phyloP scores from a whole-genome alignment of 2,888 invertebrate species.

The Mechanitis messenoides region DNA sequence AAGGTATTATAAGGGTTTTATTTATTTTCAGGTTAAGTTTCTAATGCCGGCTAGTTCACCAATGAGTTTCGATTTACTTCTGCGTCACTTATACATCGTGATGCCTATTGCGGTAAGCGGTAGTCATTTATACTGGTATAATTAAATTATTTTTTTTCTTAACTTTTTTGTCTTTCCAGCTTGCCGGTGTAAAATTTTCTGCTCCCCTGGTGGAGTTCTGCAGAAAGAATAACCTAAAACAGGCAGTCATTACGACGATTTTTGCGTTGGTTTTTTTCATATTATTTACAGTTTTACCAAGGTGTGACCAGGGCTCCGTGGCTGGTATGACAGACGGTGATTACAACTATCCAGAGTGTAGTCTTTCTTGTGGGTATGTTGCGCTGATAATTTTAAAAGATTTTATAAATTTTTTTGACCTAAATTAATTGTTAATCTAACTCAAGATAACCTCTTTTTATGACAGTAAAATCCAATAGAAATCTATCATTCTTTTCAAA shows the following conservation, averaged over 20 bases:
- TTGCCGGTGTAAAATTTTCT: conserved; percentile 29
- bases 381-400: background rate
- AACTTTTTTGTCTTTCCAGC: conserved; percentile 22
- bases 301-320: conserved; percentile 29
- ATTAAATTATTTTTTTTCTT: background rate
- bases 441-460: background rate
- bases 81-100: background rate
- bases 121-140: background rate
- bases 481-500: background rate
- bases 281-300: conserved; percentile 9
- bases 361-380: conserved; percentile 34
- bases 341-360: conserved; percentile 33
- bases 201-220: conserved; percentile 27
- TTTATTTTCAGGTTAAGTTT: conserved; percentile 12
- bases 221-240: conserved; percentile 20
- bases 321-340: conserved; percentile 23
- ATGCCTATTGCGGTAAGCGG: background rate
- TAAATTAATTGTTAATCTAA: too few species aligned
- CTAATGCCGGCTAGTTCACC: conserved; percentile 1
- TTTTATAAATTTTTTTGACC: background rate
- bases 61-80: background rate
- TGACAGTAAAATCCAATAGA: background rate
- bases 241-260: conserved; percentile 20
- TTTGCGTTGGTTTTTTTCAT: conserved; percentile 3
- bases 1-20: background rate